Evolutionary conservation across 2,888 invertebrate genomes (phyloP).

Genomic region (Adelognathus sp.): DNA sequence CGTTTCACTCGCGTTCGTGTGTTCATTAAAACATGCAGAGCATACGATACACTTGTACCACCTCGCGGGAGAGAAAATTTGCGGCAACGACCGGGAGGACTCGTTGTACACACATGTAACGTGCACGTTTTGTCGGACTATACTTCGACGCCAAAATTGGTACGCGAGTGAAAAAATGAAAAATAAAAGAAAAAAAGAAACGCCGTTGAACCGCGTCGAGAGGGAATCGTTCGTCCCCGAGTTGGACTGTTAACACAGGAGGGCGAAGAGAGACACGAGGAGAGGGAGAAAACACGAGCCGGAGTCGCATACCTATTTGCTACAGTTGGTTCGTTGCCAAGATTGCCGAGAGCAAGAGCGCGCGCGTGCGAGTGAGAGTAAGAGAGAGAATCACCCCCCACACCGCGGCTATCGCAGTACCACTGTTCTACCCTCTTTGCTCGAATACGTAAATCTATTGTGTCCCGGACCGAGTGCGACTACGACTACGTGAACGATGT

Average conservation of each 20-base stretch:
- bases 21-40: constrained; percentile 20
- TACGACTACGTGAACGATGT: constrained; percentile 41
- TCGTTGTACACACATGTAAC: not conserved
- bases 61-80: not conserved
- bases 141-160: constrained; percentile 49
- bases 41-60: constrained; percentile 7
- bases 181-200: constrained; percentile 11
- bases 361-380: no score
- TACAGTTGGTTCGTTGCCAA: constrained; percentile 77
- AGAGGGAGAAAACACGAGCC: not conserved
- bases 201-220: not conserved
- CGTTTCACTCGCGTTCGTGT: not conserved
- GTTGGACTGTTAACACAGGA: constrained; percentile 22
- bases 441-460: constrained; percentile 79
- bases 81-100: not conserved
- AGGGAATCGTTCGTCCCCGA: not conserved
- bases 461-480: constrained; percentile 61
- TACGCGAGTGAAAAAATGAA: constrained; percentile 4
- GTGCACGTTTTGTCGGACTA: not conserved
- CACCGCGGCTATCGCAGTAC: constrained; percentile 73
- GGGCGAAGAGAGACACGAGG: constrained; percentile 12
- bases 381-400: constrained; percentile 55
- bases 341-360: constrained; percentile 76
- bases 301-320: constrained; percentile 73
- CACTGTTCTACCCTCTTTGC: constrained; percentile 73